Evolutionary conservation across 2,797 vertebrate species (phyloP), one percentile per base, ranked within the genome.

Genomic region (Okamejei kenojei): DNA sequence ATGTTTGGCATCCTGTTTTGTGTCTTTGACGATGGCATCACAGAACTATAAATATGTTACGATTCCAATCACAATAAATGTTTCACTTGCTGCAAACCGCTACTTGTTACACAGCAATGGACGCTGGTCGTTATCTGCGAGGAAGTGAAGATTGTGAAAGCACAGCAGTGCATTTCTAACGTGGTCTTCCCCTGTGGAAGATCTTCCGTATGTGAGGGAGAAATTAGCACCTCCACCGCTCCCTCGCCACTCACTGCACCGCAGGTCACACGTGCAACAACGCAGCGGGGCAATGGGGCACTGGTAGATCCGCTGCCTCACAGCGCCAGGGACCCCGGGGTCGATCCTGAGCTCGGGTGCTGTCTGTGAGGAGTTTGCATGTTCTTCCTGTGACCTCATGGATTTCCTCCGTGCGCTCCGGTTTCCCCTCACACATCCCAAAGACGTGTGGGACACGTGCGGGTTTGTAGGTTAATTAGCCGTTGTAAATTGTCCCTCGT

Each of bases 91-190:
- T 84, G 45, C 61, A 84, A 84, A 29, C 81, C 61, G 81, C 54
- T 84, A 84, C 81, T 84, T 84, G 15, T 84, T 29, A 84, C 81
- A 26, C 21, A 84, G 54, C 81, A 84, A 84, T n/a, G 81, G 54
- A 58, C 26, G 29, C 26, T 61, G 29, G 54, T 84, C 45, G 26
- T 84, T 84, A 84, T 84, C 81, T 84, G 26, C 15, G 81, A 84
- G 81, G 81, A 84, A 84, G 54, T 84, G 81, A 84, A 84, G 45
- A 84, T 84, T 84, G 81, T 84, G 81, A 84, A 54, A 84, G 45
- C 61, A 15, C 45, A 84, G 81, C 15, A 54, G n/a, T 84, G 81
- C 45, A 54, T 54, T 58, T 29, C 80, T 82, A 61, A 84, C 54
- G 54, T 61, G 23, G 58, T 84, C 61, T 54, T 61, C 54, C 61